Evolutionary conservation across 2,113 vertebrate species (phyloP).

Genomic region (Otocyon megalotis): DNA sequence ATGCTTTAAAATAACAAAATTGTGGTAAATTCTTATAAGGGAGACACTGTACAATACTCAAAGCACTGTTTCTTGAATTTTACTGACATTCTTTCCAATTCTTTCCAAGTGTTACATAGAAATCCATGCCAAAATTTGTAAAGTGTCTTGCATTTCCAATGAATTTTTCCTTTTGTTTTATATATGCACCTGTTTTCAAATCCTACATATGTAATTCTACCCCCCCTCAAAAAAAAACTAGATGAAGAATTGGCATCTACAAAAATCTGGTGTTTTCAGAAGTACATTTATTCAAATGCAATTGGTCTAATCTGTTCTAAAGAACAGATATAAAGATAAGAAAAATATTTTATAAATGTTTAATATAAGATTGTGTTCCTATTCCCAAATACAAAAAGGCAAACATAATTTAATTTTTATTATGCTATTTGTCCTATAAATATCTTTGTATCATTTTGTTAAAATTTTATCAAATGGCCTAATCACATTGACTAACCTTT

Average conservation of each 20-base stretch:
- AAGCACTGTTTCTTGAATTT: conserved; percentile 24
- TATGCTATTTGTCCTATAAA: conserved; percentile 33
- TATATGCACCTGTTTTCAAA: conserved; percentile 27
- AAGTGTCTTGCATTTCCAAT: conserved; percentile 48
- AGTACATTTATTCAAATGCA: conserved; percentile 69
- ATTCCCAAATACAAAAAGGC: conserved; percentile 9
- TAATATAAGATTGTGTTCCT: conserved; percentile 63
- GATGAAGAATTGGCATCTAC: conserved; percentile 52
- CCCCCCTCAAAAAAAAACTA: neutral
- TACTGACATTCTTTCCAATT: neutral
- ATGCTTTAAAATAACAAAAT: neutral
- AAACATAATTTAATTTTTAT: neutral
- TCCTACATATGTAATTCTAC: conserved; percentile 36
- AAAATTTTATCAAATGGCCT: neutral
- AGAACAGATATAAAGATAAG: conserved; percentile 45
- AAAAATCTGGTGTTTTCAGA: conserved; percentile 64
- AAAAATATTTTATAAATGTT: conserved; percentile 54
- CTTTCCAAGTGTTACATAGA: conserved; percentile 4
- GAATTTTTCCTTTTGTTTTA: conserved; percentile 61
- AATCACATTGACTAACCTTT: neutral
- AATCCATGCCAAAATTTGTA: conserved; percentile 10
- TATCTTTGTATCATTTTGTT: conserved; percentile 33
- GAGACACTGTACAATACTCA: neutral
- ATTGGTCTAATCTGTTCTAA: conserved; percentile 67
- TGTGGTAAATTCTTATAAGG: neutral